These are phyloP conservation scores for Heteropelma amictum DNA, from an alignment of 2,888 invertebrate species.

Conservation along the genomic window DNA sequence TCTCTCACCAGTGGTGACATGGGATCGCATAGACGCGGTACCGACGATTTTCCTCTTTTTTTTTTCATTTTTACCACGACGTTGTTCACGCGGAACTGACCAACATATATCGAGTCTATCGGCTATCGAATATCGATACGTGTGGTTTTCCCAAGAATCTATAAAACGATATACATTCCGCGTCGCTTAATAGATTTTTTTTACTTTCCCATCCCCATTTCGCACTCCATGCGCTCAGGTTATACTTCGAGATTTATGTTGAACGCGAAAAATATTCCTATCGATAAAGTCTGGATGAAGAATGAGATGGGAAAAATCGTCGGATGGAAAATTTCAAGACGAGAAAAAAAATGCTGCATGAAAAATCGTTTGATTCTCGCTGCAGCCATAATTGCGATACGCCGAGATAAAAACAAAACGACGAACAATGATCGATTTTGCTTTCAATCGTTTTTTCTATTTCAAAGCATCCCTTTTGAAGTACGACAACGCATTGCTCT, in stretches of 20 bases:
- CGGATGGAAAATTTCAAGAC: constrained; percentile 1
- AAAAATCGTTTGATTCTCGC: constrained; percentile 13
- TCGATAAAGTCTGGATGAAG: constrained; percentile 38
- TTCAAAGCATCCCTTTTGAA: background rate
- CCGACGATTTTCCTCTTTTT: constrained; percentile 47
- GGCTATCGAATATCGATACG: constrained; percentile 56
- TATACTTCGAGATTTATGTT: constrained; percentile 29
- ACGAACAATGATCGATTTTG: background rate
- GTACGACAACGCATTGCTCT: too few species aligned
- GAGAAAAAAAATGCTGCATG: background rate
- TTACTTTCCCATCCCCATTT: constrained; percentile 18
- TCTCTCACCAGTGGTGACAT: constrained; percentile 12
- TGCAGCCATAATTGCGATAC: background rate
- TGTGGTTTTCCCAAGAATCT: constrained; percentile 49
- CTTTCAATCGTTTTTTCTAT: background rate
- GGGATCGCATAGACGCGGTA: background rate
- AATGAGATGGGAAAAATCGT: background rate
- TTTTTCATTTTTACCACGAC: constrained; percentile 23
- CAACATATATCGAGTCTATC: constrained; percentile 41
- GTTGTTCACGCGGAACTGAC: background rate
- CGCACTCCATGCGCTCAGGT: constrained; percentile 26
- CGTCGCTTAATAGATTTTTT: constrained; percentile 21
- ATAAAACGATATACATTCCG: constrained; percentile 37
- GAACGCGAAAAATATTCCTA: constrained; percentile 25
- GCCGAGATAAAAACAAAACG: background rate